These are phyloP conservation scores for Ataeniobius toweri DNA, from an alignment of 2,797 vertebrate species.

Conservation along the genomic window DNA sequence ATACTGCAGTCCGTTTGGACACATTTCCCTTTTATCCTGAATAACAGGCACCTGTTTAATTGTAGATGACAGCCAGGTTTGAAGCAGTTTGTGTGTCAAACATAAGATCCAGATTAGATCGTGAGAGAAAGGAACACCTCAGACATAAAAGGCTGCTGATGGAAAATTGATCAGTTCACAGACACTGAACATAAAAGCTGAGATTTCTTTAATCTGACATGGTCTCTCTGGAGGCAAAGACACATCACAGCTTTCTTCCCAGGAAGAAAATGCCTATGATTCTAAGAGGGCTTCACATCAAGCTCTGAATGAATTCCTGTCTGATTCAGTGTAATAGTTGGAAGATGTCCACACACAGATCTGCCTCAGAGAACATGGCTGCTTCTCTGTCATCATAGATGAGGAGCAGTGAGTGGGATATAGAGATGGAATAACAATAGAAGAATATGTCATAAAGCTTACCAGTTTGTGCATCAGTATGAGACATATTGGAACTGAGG, in stretches of 20 bases:
- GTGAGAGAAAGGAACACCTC: slow-evolving; percentile 15
- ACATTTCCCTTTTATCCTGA: background rate
- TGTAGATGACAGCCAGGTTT: slow-evolving; percentile 1
- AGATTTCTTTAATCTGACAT: slow-evolving; percentile 46
- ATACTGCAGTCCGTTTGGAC: slow-evolving; percentile 4
- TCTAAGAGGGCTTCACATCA: slow-evolving; percentile 39
- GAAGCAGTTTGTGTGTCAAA: background rate
- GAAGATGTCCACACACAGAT: slow-evolving; percentile 37
- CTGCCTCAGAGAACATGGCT: slow-evolving; percentile 24
- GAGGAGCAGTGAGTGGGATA: slow-evolving; percentile 3
- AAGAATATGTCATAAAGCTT: slow-evolving; percentile 24
- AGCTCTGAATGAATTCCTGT: slow-evolving; percentile 49
- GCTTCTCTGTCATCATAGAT: slow-evolving; percentile 10
- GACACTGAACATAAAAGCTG: slow-evolving; percentile 7
- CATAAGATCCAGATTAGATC: background rate
- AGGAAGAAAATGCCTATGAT: slow-evolving; percentile 26
- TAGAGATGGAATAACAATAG: slow-evolving; percentile 11
- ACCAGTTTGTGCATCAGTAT: slow-evolving; percentile 26
- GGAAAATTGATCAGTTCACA: slow-evolving; percentile 5
- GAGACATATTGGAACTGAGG: slow-evolving; percentile 4
- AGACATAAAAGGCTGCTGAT: slow-evolving; percentile 16
- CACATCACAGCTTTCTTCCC: slow-evolving; percentile 22
- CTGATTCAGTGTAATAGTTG: slow-evolving; percentile 44
- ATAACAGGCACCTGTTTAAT: background rate
- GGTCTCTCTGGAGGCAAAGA: slow-evolving; percentile 17